Percentiles rank a stretch among this genome's conserved stretches.
Evolutionary conservation across 2,797 vertebrate species (phyloP).

Genomic region (Neopelma chrysocephalum): DNA sequence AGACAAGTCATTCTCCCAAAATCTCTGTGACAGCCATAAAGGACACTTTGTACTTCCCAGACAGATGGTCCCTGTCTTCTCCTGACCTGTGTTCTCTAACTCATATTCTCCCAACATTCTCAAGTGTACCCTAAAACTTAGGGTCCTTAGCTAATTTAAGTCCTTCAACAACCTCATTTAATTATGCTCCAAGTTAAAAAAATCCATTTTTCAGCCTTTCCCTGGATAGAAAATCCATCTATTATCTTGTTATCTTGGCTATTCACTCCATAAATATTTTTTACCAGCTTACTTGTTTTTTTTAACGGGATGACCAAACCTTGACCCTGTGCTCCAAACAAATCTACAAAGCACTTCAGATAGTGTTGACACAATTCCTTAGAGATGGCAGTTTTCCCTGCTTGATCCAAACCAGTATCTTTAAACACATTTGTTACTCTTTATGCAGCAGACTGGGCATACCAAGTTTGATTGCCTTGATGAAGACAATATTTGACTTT

Average conservation of each 20-base stretch:
- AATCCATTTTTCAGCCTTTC: background rate
- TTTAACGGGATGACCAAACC: background rate
- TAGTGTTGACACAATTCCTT: background rate
- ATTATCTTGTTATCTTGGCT: background rate
- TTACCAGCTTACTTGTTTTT: background rate
- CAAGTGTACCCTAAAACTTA: background rate
- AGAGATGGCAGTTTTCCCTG: background rate
- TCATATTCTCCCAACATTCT: background rate
- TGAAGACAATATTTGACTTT: background rate
- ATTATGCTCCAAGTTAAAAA: background rate
- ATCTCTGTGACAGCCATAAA: background rate
- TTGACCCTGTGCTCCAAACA: background rate
- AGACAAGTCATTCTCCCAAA: background rate
- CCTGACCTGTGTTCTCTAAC: background rate
- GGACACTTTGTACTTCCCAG: background rate
- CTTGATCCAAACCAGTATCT: background rate
- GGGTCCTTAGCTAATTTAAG: background rate
- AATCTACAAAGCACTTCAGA: background rate
- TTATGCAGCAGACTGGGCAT: background rate
- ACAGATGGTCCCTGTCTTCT: background rate
- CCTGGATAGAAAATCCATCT: background rate
- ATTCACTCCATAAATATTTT: background rate
- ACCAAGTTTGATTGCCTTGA: background rate
- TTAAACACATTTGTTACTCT: background rate
- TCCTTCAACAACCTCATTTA: background rate